These are phyloP conservation scores for Varanus salvator DNA, from an alignment of 2,113 vertebrate genomes.

Conservation along the genomic window DNA sequence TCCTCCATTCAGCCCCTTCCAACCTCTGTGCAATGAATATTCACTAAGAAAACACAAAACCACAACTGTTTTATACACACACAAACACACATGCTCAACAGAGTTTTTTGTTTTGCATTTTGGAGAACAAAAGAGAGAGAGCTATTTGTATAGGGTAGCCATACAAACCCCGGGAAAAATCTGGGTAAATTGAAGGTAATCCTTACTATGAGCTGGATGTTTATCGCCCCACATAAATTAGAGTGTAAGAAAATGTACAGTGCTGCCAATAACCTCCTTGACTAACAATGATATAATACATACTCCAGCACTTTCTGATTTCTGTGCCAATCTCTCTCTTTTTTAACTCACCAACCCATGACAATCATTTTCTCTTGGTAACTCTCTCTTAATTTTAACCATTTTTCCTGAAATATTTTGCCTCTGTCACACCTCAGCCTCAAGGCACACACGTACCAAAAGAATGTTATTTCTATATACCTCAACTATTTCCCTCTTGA, in stretches of 20 bases:
- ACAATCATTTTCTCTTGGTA: conserved; percentile 5
- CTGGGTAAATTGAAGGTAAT: neutral
- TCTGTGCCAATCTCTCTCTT: neutral
- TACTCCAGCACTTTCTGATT: neutral
- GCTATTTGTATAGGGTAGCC: neutral
- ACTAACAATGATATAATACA: neutral
- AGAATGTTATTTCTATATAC: neutral
- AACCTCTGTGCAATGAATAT: neutral
- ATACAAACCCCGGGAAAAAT: neutral
- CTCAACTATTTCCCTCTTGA: neutral
- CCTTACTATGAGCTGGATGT: neutral
- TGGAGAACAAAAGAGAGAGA: neutral
- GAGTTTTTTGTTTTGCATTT: neutral
- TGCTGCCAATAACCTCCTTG: neutral
- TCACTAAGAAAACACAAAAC: neutral
- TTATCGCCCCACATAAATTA: neutral
- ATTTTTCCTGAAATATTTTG: neutral
- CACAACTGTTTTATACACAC: neutral
- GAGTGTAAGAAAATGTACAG: neutral
- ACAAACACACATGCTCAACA: neutral
- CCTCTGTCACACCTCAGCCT: conserved; percentile 42
- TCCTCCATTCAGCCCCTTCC: no score
- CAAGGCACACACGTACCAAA: neutral
- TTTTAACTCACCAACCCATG: neutral
- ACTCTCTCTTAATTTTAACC: neutral